These are phyloP conservation scores for Drosophila yooni DNA, from an alignment of 2,888 invertebrate species.

Conservation along the genomic window DNA sequence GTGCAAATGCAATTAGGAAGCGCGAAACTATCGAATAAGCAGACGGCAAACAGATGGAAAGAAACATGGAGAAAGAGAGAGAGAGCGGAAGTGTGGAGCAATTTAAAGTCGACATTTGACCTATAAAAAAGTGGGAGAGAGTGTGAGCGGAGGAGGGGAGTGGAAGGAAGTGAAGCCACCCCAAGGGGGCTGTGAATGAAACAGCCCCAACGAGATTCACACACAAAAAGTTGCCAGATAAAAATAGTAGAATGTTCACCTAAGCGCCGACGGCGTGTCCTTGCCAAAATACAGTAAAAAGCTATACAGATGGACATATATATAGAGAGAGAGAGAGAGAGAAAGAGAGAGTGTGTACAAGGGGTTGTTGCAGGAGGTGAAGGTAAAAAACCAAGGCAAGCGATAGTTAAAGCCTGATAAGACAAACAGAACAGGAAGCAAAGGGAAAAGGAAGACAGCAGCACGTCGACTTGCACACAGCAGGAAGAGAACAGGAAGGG, in stretches of 20 bases:
- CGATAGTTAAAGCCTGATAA: slow-evolving; percentile 62
- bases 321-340: not conserved
- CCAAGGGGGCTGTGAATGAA: slow-evolving; percentile 21
- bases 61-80: not conserved
- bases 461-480: slow-evolving; percentile 18
- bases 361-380: not conserved
- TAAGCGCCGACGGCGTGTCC: slow-evolving; percentile 54
- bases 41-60: slow-evolving; percentile 26
- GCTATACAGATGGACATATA: not conserved
- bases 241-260: slow-evolving; percentile 46
- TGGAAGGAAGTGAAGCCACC: not conserved
- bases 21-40: slow-evolving; percentile 67
- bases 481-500: slow-evolving; percentile 1
- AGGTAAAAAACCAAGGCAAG: slow-evolving; percentile 47
- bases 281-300: slow-evolving; percentile 63
- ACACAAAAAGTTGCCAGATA: slow-evolving; percentile 38
- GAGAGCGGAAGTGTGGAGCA: not conserved
- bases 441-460: slow-evolving; percentile 30
- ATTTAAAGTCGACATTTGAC: slow-evolving; percentile 46
- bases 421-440: slow-evolving; percentile 39
- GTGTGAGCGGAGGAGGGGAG: not conserved
- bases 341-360: too few species aligned
- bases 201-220: slow-evolving; percentile 59
- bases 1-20: slow-evolving; percentile 76
- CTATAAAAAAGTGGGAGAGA: slow-evolving; percentile 53